Evolutionary conservation across 2,797 vertebrate species (phyloP).

Genomic region (Urosaurus nigricauda): DNA sequence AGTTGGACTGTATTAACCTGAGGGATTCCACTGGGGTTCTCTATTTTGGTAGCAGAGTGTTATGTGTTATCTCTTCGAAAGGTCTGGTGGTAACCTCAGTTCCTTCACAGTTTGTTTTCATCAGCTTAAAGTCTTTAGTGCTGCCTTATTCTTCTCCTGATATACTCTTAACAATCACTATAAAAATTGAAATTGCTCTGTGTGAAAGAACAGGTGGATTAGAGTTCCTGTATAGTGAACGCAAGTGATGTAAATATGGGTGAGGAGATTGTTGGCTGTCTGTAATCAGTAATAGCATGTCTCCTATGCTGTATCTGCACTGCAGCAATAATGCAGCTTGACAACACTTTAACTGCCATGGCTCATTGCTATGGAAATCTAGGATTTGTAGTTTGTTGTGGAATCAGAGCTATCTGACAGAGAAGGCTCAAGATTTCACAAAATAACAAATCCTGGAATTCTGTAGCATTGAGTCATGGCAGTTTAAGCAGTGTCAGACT

Average conservation of each 20-base stretch:
- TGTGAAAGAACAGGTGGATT: fast-evolving
- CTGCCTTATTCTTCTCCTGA: conserved; percentile 37
- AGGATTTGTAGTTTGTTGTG: no score
- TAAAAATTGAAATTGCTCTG: neutral
- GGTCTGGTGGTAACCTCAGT: conserved; percentile 55
- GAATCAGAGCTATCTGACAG: no score
- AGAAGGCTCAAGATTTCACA: no score
- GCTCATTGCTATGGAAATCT: no score
- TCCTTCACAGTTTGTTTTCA: conserved; percentile 54
- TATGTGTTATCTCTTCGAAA: conserved; percentile 62
- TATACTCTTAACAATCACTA: neutral
- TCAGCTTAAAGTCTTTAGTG: conserved; percentile 6
- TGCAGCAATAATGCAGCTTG: no score
- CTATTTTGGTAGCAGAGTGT: conserved; percentile 65
- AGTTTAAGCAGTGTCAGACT: no score
- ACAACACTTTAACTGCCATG: no score
- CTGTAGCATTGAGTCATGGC: no score
- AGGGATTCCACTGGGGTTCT: conserved; percentile 46
- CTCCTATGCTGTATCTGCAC: neutral
- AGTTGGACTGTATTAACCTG: conserved; percentile 66
- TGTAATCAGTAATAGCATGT: neutral
- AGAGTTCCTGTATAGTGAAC: no score
- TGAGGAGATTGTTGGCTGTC: no score
- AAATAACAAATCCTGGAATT: no score
- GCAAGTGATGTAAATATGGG: neutral